Base-by-base conservation (phyloP, 2,797 vertebrate species). In the Ctenochaetus hawaiiensis region DNA sequence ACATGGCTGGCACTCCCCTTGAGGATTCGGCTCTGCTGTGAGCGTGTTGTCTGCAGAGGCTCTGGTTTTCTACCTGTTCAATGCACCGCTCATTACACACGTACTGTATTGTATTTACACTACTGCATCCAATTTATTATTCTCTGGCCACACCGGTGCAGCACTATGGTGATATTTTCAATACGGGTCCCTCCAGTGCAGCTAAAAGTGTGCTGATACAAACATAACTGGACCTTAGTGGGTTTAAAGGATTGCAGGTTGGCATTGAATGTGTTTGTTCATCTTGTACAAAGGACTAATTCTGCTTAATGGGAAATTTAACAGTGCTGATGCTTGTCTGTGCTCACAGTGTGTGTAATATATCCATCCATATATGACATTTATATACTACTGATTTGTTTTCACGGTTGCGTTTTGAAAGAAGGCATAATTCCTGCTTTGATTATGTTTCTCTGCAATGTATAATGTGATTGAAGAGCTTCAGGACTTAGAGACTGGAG, bases 31-130 rank as follows among this genome's bases (percentile, higher is more conserved):
- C 60, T 65, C 72, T 54, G 75, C 72, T 84, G 77, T 61, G 84
- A 78, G 78, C 70, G 76, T 82, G 68, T 75, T 48, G 45, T 49
- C 84, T 92, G 85, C 87, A 76, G 78, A 84, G 86, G 78, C 78
- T 78, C 41, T 14, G 56, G 44, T 86, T 83, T 75, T 69, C 61
- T 20, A 61, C 57, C 43, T 57, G 10, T 63, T 71, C 80, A 63
- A 65, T 52, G 63, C 75, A 14, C 77, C 13, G 71, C 74, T 89
- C 85, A 81, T 90, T 85, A 89, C 70, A 72, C 51, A 76, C 76
- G 75, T 14, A 59, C 59, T 57, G 59, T 72, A 77, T 81, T 83
- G 69, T 56, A 87, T 82, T 81, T 87, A 77, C 66, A 81, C 84
- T 16, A 37, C 83, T 30, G 79, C 81, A 70, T 82, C 86, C 76